Conservation (phyloP, 2,888 invertebrate species). For the Arctia plantaginis region DNA sequence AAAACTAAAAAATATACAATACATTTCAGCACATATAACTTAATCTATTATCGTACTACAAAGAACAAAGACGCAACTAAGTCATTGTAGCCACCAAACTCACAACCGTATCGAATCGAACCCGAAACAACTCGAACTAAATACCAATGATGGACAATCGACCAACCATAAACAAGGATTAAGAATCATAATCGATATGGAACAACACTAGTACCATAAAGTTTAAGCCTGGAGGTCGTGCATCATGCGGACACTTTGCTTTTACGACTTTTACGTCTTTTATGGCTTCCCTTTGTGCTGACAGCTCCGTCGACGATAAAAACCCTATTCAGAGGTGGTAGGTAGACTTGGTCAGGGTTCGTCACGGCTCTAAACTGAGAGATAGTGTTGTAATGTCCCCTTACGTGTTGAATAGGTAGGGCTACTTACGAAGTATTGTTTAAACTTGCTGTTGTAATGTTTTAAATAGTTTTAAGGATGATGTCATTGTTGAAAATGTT, state of each 20-base stretch:
- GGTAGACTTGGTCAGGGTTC: constrained; percentile 63
- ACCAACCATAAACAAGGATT: constrained; percentile 69
- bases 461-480: constrained; percentile 5
- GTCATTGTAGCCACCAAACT: constrained; percentile 11
- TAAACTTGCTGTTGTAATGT: constrained; percentile 20
- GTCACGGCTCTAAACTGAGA: constrained; percentile 58
- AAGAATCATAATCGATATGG: constrained; percentile 64
- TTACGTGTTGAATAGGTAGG: constrained; percentile 43
- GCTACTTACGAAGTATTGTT: constrained; percentile 39
- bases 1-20: constrained; percentile 2
- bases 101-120: constrained; percentile 18
- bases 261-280: constrained; percentile 66
- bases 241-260: constrained; percentile 68
- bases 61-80: constrained; percentile 20
- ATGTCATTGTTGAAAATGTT: constrained; percentile 8
- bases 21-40: constrained; percentile 4
- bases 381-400: constrained; percentile 49
- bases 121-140: constrained; percentile 36
- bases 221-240: constrained; percentile 66
- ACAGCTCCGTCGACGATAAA: constrained; percentile 65
- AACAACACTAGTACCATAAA: constrained; percentile 58
- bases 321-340: constrained; percentile 67
- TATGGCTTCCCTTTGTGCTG: constrained; percentile 76
- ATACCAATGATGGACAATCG: constrained; percentile 57
- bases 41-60: constrained; percentile 6